A percentile compares a stretch with the other conserved stretches of the same genome.
Evolutionary conservation across 1,140 invertebrate species (phyloP).

Genomic region (Centruroides sculpturatus): DNA sequence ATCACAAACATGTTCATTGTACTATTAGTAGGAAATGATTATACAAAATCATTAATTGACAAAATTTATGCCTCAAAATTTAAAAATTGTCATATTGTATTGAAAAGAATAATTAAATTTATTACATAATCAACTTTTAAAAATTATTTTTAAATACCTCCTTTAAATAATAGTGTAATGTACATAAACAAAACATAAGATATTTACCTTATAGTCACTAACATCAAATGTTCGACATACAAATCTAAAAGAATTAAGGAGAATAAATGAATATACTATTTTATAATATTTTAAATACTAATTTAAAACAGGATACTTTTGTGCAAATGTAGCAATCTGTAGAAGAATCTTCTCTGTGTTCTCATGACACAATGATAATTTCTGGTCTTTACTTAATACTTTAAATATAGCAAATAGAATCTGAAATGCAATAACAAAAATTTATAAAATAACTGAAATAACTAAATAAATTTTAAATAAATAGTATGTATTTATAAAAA

Average conservation of each 20-base stretch:
- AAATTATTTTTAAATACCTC: too few species aligned
- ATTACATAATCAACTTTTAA: too few species aligned
- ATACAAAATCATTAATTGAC: too few species aligned
- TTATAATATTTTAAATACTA: neutral
- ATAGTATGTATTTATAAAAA: too few species aligned
- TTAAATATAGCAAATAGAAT: slow-evolving; percentile 26
- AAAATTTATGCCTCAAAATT: too few species aligned
- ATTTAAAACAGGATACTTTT: slow-evolving; percentile 28
- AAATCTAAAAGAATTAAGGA: slow-evolving; percentile 20
- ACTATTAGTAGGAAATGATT: too few species aligned
- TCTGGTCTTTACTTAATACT: slow-evolving; percentile 17
- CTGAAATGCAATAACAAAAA: slow-evolving; percentile 28
- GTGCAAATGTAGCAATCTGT: slow-evolving; percentile 33
- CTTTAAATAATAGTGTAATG: too few species aligned
- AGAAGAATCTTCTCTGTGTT: slow-evolving; percentile 34
- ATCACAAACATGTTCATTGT: too few species aligned
- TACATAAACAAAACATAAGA: neutral
- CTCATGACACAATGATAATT: neutral
- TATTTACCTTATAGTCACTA: slow-evolving; percentile 11
- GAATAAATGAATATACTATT: neutral
- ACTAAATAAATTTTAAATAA: too few species aligned
- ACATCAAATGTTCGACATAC: slow-evolving; percentile 27
- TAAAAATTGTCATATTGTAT: too few species aligned
- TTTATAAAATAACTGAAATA: too few species aligned
- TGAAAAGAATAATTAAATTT: too few species aligned